A percentile compares a stretch with the other conserved stretches of the same genome.
These are phyloP conservation scores for Gymnopithys bicolor DNA, from an alignment of 2,797 vertebrate genomes.

Conservation along the genomic window DNA sequence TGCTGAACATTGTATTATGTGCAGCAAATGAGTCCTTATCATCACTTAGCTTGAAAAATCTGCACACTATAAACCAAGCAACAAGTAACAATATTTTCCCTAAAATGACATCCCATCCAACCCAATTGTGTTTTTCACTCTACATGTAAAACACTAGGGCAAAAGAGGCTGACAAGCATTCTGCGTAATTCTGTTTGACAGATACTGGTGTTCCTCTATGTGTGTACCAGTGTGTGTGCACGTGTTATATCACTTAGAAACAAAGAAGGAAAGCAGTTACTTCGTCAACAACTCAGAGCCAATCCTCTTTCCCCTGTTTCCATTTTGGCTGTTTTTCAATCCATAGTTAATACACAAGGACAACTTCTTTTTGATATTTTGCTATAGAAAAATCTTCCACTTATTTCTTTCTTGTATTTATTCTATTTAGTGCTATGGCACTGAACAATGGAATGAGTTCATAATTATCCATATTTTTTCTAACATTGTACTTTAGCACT, in stretches of 20 bases:
- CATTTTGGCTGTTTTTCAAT: background rate
- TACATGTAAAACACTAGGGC: background rate
- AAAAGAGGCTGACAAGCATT: background rate
- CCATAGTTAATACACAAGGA: background rate
- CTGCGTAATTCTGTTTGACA: background rate
- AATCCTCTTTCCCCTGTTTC: background rate
- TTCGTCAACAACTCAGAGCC: background rate
- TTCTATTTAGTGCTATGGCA: background rate
- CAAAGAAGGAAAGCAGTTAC: background rate
- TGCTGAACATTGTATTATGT: background rate
- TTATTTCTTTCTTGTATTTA: background rate
- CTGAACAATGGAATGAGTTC: background rate
- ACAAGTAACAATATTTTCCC: background rate
- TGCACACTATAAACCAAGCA: background rate
- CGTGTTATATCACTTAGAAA: background rate
- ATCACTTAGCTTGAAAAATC: background rate
- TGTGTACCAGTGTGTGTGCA: background rate
- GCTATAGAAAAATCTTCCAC: background rate
- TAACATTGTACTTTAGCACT: background rate
- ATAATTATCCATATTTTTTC: background rate
- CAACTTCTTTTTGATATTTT: background rate
- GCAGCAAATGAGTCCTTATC: background rate
- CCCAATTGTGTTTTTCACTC: background rate
- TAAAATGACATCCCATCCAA: background rate
- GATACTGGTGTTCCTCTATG: background rate